These are phyloP conservation scores for Acromyrmex charruanus DNA, from an alignment of 1,140 invertebrate species.

Conservation along the genomic window DNA sequence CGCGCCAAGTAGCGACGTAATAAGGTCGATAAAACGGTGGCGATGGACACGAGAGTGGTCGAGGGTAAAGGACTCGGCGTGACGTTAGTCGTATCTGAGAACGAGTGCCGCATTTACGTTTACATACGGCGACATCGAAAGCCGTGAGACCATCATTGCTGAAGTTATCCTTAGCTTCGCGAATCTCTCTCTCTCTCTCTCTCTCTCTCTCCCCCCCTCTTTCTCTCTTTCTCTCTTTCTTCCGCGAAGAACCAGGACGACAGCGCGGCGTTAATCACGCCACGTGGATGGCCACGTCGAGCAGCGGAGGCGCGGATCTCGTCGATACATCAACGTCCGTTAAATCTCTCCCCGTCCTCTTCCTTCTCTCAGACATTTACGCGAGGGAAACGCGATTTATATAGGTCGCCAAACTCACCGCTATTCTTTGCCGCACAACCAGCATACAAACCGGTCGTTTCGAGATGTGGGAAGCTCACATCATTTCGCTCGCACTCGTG, in stretches of 20 bases:
- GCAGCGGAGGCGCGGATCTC: slow-evolving; percentile 45
- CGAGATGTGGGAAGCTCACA: background rate
- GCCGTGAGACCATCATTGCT: slow-evolving; percentile 66
- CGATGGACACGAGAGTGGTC: slow-evolving; percentile 28
- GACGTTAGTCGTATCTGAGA: slow-evolving; percentile 37
- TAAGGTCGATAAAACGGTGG: slow-evolving; percentile 71
- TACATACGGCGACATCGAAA: slow-evolving; percentile 48
- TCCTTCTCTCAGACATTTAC: slow-evolving; percentile 36
- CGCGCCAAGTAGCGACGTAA: slow-evolving; percentile 57
- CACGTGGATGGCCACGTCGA: slow-evolving; percentile 63
- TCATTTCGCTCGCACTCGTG: background rate
- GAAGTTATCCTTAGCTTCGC: slow-evolving; percentile 50
- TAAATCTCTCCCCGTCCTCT: slow-evolving; percentile 61
- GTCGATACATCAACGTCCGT: slow-evolving; percentile 80
- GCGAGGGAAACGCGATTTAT: slow-evolving; percentile 71
- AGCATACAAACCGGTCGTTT: slow-evolving; percentile 1
- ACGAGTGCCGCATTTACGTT: slow-evolving; percentile 20
- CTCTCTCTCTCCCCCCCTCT: too few species aligned
- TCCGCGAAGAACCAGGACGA: slow-evolving; percentile 14
- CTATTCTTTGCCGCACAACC: slow-evolving; percentile 34
- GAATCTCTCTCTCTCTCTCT: background rate
- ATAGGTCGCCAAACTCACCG: slow-evolving; percentile 62
- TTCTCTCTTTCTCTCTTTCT: background rate
- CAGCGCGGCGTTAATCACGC: slow-evolving; percentile 77
- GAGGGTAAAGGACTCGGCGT: slow-evolving; percentile 52